Evolutionary conservation across 1,140 invertebrate species (phyloP).

Genomic region (Charaxes varanes): DNA sequence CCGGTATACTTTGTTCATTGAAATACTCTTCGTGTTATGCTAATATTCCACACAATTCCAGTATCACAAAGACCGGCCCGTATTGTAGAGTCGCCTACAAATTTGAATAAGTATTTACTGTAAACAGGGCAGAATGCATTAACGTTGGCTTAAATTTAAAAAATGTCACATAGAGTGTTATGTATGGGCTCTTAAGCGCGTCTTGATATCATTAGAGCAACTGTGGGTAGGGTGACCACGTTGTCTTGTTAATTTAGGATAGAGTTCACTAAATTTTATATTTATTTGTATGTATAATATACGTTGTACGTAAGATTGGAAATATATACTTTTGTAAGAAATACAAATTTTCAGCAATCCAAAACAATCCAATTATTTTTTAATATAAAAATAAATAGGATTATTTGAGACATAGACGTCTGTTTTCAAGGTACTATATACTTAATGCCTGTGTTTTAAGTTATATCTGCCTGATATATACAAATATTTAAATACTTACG

Average conservation of each 20-base stretch:
- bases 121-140: constrained; percentile 66
- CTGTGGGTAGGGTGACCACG: constrained; percentile 21
- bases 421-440: too few relatives aligned
- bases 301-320: too few relatives aligned
- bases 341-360: too few relatives aligned
- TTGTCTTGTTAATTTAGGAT: not conserved
- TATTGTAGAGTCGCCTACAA: constrained; percentile 55
- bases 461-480: too few relatives aligned
- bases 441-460: too few relatives aligned
- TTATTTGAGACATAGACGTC: too few relatives aligned
- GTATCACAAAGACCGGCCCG: constrained; percentile 47
- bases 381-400: too few relatives aligned
- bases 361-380: too few relatives aligned
- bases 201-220: constrained; percentile 69
- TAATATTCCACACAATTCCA: constrained; percentile 32
- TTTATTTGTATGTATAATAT: not conserved
- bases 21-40: constrained; percentile 55
- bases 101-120: constrained; percentile 71
- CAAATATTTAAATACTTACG: too few relatives aligned
- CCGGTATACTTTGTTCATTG: constrained; percentile 50
- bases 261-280: too few relatives aligned
- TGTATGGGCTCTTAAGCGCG: constrained; percentile 67
- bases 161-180: constrained; percentile 70
- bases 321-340: too few relatives aligned
- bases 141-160: constrained; percentile 71